Conservation (phyloP, 2,113 vertebrate genomes). For the Phalacrocorax pelagicus region DNA sequence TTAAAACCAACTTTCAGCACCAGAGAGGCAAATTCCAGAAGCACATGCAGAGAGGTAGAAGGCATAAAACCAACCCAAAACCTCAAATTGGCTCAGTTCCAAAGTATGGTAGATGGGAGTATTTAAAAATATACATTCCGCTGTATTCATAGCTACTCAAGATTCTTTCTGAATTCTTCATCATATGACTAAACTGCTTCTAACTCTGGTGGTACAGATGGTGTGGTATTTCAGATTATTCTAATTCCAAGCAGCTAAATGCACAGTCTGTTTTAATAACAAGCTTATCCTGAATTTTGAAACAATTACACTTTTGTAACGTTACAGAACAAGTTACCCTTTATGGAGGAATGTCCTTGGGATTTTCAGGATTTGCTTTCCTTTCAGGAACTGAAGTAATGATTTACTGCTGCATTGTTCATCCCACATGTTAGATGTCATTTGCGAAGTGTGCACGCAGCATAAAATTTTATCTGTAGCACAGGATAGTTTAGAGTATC, state of each 20-base stretch:
- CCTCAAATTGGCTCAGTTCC: neutral
- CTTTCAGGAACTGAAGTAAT: neutral
- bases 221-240: conserved; percentile 45
- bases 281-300: conserved; percentile 27
- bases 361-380: conserved; percentile 43
- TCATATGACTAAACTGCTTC: conserved; percentile 15
- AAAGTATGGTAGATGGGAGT: neutral
- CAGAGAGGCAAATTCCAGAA: neutral
- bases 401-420: conserved; percentile 19
- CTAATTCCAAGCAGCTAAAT: conserved; percentile 42
- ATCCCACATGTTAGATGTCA: neutral
- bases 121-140: neutral
- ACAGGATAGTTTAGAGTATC: neutral
- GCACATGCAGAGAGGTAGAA: neutral
- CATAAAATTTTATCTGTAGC: neutral
- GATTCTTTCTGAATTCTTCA: conserved; percentile 42
- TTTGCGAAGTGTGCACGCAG: neutral
- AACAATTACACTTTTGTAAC: conserved; percentile 34
- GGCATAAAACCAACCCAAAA: neutral
- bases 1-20: neutral
- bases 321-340: conserved; percentile 3
- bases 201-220: conserved; percentile 20
- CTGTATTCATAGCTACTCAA: neutral
- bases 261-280: conserved; percentile 23
- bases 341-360: neutral